Percentiles rank a stretch among this genome's conserved stretches.
Conservation (phyloP, 2,113 vertebrate genomes). For the Asarcornis scutulata region DNA sequence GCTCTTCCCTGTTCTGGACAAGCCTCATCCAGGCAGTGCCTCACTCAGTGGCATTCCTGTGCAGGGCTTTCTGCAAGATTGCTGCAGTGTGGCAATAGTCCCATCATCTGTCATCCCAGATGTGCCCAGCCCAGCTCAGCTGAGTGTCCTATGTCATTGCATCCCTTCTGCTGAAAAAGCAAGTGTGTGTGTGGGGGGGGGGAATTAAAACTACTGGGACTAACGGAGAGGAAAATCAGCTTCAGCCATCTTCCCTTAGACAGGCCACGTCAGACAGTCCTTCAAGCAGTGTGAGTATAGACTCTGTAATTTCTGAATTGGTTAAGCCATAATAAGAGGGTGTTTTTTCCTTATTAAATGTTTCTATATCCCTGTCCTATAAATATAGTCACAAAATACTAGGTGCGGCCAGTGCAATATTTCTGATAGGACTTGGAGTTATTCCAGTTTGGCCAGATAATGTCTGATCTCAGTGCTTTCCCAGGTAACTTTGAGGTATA, state of each 20-base stretch:
- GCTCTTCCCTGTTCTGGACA: background rate
- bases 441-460: background rate
- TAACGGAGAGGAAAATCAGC: background rate
- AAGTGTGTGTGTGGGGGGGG: background rate
- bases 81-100: background rate
- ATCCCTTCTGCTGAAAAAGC: background rate
- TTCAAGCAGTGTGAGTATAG: background rate
- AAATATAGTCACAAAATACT: constrained; percentile 30
- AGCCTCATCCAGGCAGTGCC: background rate
- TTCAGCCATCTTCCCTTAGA: background rate
- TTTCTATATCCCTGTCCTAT: background rate
- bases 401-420: background rate
- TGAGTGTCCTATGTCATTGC: background rate
- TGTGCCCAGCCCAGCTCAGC: background rate
- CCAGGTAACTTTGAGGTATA: background rate
- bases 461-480: background rate
- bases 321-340: constrained; percentile 9
- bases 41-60: rapidly evolving
- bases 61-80: background rate
- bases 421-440: background rate
- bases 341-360: background rate
- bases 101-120: background rate
- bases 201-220: background rate
- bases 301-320: constrained; percentile 7
- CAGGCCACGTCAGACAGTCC: background rate